Conservation (phyloP, 2,888 invertebrate species). For the Leptothorax acervorum region DNA sequence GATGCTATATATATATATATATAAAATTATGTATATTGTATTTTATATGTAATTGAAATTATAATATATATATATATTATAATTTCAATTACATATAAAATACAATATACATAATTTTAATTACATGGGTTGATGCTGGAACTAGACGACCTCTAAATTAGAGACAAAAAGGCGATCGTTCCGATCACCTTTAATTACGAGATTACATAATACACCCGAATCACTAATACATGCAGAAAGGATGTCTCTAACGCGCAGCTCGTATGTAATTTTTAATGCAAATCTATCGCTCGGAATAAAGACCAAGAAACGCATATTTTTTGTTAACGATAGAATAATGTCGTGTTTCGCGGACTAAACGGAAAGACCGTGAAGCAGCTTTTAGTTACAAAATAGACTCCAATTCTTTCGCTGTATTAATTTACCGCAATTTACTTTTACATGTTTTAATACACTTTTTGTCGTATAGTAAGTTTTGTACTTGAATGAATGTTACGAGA, state of each 20-base stretch:
- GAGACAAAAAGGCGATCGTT: not conserved
- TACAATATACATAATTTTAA: constrained; percentile 28
- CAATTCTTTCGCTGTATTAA: constrained; percentile 63
- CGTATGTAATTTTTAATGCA: not conserved
- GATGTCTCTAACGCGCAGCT: not conserved
- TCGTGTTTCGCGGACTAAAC: not conserved
- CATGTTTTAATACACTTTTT: constrained; percentile 55
- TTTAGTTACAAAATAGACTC: constrained; percentile 65
- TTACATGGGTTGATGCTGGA: constrained; percentile 8
- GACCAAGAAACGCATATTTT: not conserved
- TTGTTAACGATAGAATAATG: not conserved
- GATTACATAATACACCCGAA: not conserved
- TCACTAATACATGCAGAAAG: not conserved
- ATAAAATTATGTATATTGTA: constrained; percentile 28
- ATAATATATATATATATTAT: not conserved
- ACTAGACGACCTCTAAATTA: not conserved
- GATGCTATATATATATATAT: not conserved
- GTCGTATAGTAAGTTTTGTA: constrained; percentile 73
- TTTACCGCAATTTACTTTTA: constrained; percentile 72
- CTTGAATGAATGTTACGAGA: constrained; percentile 75
- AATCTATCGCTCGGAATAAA: not conserved
- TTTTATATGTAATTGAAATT: constrained; percentile 42
- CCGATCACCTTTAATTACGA: not conserved
- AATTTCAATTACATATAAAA: constrained; percentile 42
- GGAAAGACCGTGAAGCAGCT: constrained; percentile 18